Evolutionary conservation across 2,113 vertebrate species (phyloP).

Genomic region (Cebidichthys violaceus): DNA sequence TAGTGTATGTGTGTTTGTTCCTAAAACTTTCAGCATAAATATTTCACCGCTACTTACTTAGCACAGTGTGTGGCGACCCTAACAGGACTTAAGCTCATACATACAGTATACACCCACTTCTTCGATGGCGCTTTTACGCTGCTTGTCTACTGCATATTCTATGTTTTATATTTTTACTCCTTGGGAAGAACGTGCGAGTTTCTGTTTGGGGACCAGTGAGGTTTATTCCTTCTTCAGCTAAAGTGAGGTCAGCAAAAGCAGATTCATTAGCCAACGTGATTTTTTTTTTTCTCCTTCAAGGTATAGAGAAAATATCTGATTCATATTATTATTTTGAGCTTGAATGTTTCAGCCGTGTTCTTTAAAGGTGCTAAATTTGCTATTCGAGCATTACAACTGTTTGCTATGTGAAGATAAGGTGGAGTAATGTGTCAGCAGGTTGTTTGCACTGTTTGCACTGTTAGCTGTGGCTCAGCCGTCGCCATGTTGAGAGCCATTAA

Average conservation of each 20-base stretch:
- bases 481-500: neutral
- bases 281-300: neutral
- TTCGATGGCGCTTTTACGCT: slow-evolving; percentile 51
- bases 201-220: slow-evolving; percentile 1
- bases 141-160: slow-evolving; percentile 56
- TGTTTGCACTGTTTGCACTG: neutral
- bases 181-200: slow-evolving; percentile 18
- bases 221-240: neutral
- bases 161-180: slow-evolving; percentile 49
- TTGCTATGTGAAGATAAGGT: neutral
- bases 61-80: slow-evolving; percentile 23
- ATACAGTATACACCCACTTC: slow-evolving; percentile 13
- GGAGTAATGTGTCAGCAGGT: neutral
- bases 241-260: neutral
- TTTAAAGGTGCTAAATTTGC: neutral
- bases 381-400: neutral
- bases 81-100: slow-evolving; percentile 38
- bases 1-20: slow-evolving; percentile 25
- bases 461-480: no score
- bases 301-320: slow-evolving; percentile 11
- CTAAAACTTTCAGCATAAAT: slow-evolving; percentile 59
- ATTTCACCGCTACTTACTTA: slow-evolving; percentile 68
- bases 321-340: neutral
- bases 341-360: neutral
- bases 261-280: neutral